These are phyloP conservation scores for Dysdera silvatica DNA, from an alignment of 1,140 invertebrate genomes.

Conservation along the genomic window DNA sequence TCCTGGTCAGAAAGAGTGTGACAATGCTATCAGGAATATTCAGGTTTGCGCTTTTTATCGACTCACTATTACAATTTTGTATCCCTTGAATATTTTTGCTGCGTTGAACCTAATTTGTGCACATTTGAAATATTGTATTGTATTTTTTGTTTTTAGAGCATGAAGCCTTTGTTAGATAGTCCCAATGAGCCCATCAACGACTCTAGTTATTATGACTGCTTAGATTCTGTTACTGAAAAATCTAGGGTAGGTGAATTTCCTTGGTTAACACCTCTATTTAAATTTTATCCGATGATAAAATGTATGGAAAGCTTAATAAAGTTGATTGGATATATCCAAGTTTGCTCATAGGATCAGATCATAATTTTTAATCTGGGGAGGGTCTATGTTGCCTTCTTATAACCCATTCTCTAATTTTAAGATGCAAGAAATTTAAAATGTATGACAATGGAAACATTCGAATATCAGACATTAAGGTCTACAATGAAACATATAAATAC, in stretches of 20 bases:
- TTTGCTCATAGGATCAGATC: no score
- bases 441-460: no score
- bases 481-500: no score
- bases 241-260: slow-evolving; percentile 55
- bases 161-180: slow-evolving; percentile 71
- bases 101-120: no score
- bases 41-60: slow-evolving; percentile 50
- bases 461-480: no score
- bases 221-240: slow-evolving; percentile 88
- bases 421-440: no score
- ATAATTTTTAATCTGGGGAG: no score
- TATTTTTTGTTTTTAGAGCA: slow-evolving; percentile 42
- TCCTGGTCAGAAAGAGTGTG: slow-evolving; percentile 89
- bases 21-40: slow-evolving; percentile 89
- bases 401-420: no score
- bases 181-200: slow-evolving; percentile 81
- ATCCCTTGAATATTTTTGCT: no score
- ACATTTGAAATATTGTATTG: background rate
- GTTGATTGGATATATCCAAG: no score
- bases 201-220: slow-evolving; percentile 84
- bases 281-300: background rate
- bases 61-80: background rate
- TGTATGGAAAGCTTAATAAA: no score
- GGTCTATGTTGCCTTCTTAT: no score
- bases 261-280: background rate